Evolutionary conservation across 2,888 invertebrate species (phyloP), one percentile per base, ranked within the genome.

Genomic region (Strigamia maritima): DNA sequence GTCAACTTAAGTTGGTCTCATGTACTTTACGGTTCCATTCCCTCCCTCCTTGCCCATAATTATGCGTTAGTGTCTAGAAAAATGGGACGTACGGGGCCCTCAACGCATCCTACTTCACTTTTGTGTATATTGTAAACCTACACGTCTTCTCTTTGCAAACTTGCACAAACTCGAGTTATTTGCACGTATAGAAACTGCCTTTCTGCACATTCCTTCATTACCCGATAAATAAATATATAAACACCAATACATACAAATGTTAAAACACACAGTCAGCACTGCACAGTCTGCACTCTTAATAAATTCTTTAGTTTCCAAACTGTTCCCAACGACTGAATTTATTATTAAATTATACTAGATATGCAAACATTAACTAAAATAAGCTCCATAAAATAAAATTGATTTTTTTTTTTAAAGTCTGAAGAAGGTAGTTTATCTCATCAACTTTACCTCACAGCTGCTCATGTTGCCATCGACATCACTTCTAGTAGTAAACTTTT

Each of bases 41-140:
- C 28, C 28, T 70, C 70, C 70, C 70, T 70, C 28, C 70, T 70
- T 70, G 70, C 70, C 70, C 70, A 70, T 70, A 70, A 70, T 70
- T 70, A 70, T 70, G 70, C 70, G 70, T 70, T 70, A 70, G 70
- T 70, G 70, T 70, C 70, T 70, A 28, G 26, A 70, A 70, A 70
- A 70, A 70, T 70, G 70, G 70, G 70, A 70, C 70, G 16, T 70
- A 70, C 60, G 70, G 70, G 70, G 70, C 70, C n/a, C 60, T 70
- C 26, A 70, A 70, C 2, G 70, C 70, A 70, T 54, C 54, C 54
- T 54, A 54, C 28, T 70, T 28, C 12, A 28, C 7, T 60, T 60
- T 24, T 26, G 14, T 7, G n/a, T 70, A 26, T n/a, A 70, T 19
- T 54, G 54, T 70, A 70, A 26, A 70, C 70, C 24, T 26, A 70